Conservation (phyloP, 2,797 vertebrate species). For the Hydrophis major region DNA sequence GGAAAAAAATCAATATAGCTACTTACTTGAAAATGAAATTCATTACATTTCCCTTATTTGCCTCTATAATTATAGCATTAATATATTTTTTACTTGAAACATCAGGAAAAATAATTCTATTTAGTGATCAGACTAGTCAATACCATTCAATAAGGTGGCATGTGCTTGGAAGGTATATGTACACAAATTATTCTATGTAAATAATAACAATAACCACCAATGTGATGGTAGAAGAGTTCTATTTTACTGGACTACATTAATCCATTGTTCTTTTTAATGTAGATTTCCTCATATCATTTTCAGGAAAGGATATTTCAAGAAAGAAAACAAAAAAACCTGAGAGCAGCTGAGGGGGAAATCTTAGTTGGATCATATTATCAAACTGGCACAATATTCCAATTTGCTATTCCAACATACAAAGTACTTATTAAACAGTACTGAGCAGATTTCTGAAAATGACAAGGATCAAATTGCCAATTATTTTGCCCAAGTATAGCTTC, state of each 20-base stretch:
- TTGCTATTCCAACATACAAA: background rate
- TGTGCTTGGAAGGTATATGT: background rate
- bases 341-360: background rate
- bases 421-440: background rate
- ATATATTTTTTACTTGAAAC: background rate
- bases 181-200: background rate
- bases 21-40: constrained; percentile 18
- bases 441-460: background rate
- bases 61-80: constrained; percentile 3
- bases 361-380: background rate
- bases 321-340: background rate
- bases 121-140: constrained; percentile 6
- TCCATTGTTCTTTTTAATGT: background rate
- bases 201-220: background rate
- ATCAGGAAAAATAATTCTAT: background rate
- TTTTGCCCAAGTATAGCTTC: background rate
- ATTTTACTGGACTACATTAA: background rate
- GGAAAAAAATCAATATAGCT: constrained; percentile 18
- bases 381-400: background rate
- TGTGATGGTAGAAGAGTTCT: background rate
- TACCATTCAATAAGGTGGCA: constrained; percentile 1
- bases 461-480: background rate
- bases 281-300: background rate
- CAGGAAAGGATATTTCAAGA: background rate
- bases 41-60: constrained; percentile 1